Evolutionary conservation across 2,797 vertebrate species (phyloP).

Genomic region (Argentina silus): DNA sequence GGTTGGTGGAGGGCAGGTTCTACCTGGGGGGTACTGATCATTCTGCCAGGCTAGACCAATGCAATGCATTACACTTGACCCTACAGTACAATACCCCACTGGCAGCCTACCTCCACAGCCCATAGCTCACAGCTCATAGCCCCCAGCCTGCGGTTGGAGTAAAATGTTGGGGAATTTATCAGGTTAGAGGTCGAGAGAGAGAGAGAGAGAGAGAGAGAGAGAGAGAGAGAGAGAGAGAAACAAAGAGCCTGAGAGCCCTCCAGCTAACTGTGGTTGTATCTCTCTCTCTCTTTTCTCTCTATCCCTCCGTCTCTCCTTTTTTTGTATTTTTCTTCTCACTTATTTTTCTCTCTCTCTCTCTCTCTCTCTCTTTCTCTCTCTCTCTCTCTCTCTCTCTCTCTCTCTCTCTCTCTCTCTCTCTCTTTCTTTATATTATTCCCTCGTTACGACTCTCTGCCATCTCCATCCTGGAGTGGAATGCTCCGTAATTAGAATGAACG

Average conservation of each 20-base stretch:
- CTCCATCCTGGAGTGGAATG: slow-evolving; percentile 56
- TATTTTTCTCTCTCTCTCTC: background rate
- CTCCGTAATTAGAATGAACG: slow-evolving; percentile 74
- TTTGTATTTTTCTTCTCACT: background rate
- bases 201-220: background rate
- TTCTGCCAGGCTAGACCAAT: slow-evolving; percentile 43
- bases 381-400: slow-evolving; percentile 16
- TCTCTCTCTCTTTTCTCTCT: slow-evolving; percentile 5
- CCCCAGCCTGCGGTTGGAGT: background rate
- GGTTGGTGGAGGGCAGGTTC: slow-evolving; percentile 5
- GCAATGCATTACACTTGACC: slow-evolving; percentile 42
- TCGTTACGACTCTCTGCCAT: slow-evolving; percentile 24
- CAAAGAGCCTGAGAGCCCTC: too few species aligned
- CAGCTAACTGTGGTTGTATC: slow-evolving; percentile 4
- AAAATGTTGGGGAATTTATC: slow-evolving; percentile 23
- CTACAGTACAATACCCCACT: slow-evolving; percentile 34
- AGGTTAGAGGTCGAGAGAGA: background rate
- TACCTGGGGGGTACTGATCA: slow-evolving; percentile 24
- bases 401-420: background rate
- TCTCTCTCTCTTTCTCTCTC: background rate
- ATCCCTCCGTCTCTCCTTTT: background rate
- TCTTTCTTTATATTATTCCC: background rate
- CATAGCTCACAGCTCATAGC: slow-evolving; percentile 14
- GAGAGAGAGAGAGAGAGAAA: too few species aligned
- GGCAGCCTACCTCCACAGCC: slow-evolving; percentile 19